Evolutionary conservation across 2,113 vertebrate species (phyloP).

Genomic region (Pachyramphus minor): DNA sequence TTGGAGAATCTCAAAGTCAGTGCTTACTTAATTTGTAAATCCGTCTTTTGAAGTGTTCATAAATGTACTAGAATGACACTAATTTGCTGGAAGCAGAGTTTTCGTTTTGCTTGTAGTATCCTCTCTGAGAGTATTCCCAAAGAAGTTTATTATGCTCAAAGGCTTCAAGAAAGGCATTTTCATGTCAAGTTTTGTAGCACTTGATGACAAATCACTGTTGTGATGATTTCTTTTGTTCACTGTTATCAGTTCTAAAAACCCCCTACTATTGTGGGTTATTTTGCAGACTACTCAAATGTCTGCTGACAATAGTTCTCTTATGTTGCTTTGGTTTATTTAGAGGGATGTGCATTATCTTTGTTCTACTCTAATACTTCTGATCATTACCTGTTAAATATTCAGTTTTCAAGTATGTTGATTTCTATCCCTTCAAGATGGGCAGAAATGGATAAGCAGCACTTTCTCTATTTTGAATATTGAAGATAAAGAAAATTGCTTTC

Average conservation of each 20-base stretch:
- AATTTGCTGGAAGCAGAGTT: not conserved
- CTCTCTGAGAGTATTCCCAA: not conserved
- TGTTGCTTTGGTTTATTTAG: not conserved
- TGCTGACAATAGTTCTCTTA: not conserved
- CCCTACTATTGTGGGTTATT: not conserved
- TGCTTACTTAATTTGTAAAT: constrained; percentile 6
- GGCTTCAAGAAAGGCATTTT: constrained; percentile 49
- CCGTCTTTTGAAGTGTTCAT: not conserved
- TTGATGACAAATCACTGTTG: constrained; percentile 10
- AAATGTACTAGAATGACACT: not conserved
- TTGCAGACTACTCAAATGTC: constrained; percentile 32
- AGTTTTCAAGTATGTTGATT: not conserved
- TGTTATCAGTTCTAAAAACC: constrained; percentile 21
- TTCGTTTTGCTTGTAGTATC: not conserved
- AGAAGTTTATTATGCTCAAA: constrained; percentile 32
- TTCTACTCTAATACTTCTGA: not conserved
- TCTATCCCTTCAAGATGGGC: not conserved
- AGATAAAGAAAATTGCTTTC: not conserved
- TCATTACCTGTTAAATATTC: not conserved
- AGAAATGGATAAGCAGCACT: not conserved
- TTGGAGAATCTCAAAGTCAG: not conserved
- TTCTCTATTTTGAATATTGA: not conserved
- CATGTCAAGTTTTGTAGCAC: not conserved
- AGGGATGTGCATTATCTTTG: not conserved
- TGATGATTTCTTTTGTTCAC: constrained; percentile 33